Conservation (phyloP, 2,888 invertebrate genomes). For the Cynaeus angustus region DNA sequence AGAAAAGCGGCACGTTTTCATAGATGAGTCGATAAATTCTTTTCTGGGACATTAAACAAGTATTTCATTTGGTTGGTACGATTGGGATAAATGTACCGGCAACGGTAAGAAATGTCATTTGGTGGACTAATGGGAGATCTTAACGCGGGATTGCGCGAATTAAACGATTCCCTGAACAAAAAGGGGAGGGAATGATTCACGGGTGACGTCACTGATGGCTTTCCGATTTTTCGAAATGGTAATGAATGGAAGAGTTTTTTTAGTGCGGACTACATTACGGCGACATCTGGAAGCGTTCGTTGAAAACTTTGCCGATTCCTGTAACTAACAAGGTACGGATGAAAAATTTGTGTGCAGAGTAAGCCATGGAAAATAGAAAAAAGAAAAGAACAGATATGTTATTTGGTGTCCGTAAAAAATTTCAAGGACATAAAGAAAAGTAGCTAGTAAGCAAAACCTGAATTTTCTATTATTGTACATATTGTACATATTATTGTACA, state of each 20-base stretch:
- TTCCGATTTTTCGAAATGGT: constrained; percentile 8
- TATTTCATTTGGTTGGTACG: constrained; percentile 39
- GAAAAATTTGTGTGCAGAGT: no score
- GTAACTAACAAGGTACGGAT: no score
- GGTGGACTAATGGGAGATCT: constrained; percentile 27
- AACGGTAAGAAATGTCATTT: constrained; percentile 41
- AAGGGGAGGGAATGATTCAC: constrained; percentile 17
- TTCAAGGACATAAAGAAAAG: no score
- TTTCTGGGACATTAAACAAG: constrained; percentile 49
- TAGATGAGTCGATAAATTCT: constrained; percentile 47
- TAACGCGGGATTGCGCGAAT: constrained; percentile 35
- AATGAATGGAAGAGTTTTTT: background rate
- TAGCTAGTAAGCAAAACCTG: no score
- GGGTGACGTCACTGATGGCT: constrained; percentile 20
- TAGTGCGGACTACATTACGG: background rate
- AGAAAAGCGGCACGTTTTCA: constrained; percentile 8
- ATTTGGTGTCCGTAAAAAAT: no score
- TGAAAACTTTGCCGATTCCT: no score
- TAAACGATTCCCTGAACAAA: constrained; percentile 19
- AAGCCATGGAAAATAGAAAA: no score
- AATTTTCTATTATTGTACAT: no score
- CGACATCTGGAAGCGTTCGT: constrained; percentile 10
- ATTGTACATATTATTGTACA: no score
- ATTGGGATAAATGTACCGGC: constrained; percentile 42
- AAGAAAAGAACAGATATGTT: no score